Percentiles rank a stretch among this genome's conserved stretches.
Conservation (phyloP, 2,797 vertebrate genomes). For the Myripristis jacobus region DNA sequence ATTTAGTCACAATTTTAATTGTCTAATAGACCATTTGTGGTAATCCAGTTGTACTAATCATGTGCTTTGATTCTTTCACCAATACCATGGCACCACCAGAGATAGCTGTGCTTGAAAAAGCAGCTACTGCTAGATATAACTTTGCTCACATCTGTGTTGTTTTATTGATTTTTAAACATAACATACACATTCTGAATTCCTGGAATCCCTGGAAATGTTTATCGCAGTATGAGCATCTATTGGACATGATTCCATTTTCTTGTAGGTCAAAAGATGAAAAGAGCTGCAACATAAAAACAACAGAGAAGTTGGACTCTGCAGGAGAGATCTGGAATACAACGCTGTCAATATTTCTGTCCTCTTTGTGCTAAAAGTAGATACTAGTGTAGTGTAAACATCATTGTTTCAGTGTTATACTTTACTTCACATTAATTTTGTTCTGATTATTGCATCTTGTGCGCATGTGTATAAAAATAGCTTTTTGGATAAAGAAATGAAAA, state of each 20-base stretch:
- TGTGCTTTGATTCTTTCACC: not conserved
- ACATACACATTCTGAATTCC: no score
- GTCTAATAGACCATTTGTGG: no score
- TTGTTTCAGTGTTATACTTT: conserved; percentile 1
- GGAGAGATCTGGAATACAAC: no score
- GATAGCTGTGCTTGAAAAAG: not conserved
- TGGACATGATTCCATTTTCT: not conserved
- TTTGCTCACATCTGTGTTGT: not conserved
- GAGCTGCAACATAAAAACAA: not conserved
- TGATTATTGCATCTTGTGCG: not conserved
- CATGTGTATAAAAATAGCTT: no score
- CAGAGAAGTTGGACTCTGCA: not conserved
- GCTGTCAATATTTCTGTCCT: not conserved
- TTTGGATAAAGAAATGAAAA: no score
- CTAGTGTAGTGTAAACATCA: not conserved
- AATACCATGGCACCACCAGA: no score
- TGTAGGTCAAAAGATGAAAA: not conserved
- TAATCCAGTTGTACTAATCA: no score
- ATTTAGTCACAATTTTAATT: no score
- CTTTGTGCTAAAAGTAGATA: not conserved
- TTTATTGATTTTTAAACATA: no score
- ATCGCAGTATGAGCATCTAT: no score
- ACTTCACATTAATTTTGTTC: not conserved
- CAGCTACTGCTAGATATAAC: not conserved
- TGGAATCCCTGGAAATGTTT: no score